Base-by-base conservation (phyloP, 2,888 invertebrate genomes). In the Diaperis boleti region DNA sequence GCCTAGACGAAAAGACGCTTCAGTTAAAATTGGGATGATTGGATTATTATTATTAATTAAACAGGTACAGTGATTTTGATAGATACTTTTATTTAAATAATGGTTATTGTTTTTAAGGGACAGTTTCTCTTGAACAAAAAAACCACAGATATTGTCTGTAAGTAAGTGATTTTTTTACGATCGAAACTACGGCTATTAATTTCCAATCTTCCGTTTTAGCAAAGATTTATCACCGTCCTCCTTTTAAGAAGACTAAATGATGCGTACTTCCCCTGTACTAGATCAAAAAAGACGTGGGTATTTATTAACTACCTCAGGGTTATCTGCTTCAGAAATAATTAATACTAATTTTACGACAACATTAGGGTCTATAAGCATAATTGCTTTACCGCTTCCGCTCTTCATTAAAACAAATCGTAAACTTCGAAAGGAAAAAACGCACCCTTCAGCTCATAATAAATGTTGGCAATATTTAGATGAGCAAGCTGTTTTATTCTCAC, bases 321-420 rank as follows among this genome's bases (percentile, higher is more conserved):
- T 42, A 42, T 42, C 42, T 20, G n/a, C 42, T 22, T 22, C 20
- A 42, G 17, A 47, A 47, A 47, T 47, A 31, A 33, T 47, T 47
- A 47, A 47, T 47, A 47, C 17, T 31, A 47, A 47, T 31, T 47
- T 47, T 47, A 47, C 47, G 26, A 17, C 31, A 11, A 14, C 47
- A 47, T 47, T 47, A 47, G 26, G 11, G 44, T 13, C 44, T 26
- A 44, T 44, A 44, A 44, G 29, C 47, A 31, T 33, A 47, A 47
- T 47, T 47, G 47, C 47, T 33, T 22, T 18, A 22, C 8, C 18
- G 42, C 42, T 47, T 26, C 5, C 4, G 39, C 15, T 39, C 15
- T 39, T 39, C 33, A 47, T 31, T 47, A 47, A 47, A 47, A 47
- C 26, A 14, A 26, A 26, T 10, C 22, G 44, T 11, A 11, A n/a